Conservation (phyloP, 1,140 invertebrate species). For the Plodia interpunctella region DNA sequence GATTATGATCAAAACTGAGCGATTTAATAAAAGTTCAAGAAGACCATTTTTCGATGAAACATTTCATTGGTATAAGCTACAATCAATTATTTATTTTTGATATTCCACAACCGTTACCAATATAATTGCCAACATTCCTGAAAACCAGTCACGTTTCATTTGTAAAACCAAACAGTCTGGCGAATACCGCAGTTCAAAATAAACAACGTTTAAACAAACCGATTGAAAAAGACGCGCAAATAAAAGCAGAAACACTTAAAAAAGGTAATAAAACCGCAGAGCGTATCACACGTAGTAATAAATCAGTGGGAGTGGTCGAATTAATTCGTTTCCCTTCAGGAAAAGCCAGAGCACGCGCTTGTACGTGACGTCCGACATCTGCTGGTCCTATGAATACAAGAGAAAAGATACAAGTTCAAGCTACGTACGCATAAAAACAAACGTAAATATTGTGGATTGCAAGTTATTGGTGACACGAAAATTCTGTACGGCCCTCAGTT, state of each 20-base stretch:
- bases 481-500: too few relatives aligned
- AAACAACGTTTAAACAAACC: conserved; percentile 10
- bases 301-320: conserved; percentile 37
- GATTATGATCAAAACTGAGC: too few relatives aligned
- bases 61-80: too few relatives aligned
- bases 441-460: too few relatives aligned
- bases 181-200: background rate
- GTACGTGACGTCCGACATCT: conserved; percentile 25
- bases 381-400: background rate
- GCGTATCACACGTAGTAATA: conserved; percentile 40
- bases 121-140: background rate
- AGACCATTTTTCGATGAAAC: too few relatives aligned
- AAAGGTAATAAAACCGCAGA: conserved; percentile 36
- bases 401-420: background rate
- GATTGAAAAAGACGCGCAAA: conserved; percentile 16
- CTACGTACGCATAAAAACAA: too few relatives aligned
- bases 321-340: conserved; percentile 41
- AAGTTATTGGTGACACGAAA: too few relatives aligned
- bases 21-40: too few relatives aligned
- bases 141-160: background rate
- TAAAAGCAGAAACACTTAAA: conserved; percentile 21
- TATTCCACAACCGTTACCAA: too few relatives aligned
- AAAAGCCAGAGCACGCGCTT: conserved; percentile 23
- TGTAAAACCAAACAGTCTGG: conserved; percentile 4
- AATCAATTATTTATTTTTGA: too few relatives aligned